Percentiles rank a stretch among this genome's conserved stretches.
These are phyloP conservation scores for Alouatta palliata DNA, from an alignment of 2,113 vertebrate species.

Conservation along the genomic window DNA sequence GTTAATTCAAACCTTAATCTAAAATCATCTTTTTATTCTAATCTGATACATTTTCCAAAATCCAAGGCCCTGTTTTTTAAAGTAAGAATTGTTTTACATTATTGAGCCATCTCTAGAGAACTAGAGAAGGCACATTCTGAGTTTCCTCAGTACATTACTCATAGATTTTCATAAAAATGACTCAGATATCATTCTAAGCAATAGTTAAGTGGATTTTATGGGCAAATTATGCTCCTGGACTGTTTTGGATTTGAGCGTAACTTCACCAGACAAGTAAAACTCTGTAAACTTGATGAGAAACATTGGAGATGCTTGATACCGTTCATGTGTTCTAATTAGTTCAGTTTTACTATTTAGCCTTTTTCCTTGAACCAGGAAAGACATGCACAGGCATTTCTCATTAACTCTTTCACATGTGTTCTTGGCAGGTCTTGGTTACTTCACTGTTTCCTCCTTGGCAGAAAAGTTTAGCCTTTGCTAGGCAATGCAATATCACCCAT, in stretches of 20 bases:
- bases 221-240: not conserved
- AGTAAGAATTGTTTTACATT: not conserved
- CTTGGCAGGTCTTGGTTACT: conserved; percentile 60
- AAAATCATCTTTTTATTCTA: conserved; percentile 5
- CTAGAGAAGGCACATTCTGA: not conserved
- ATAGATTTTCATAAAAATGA: conserved; percentile 38
- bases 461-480: conserved; percentile 31
- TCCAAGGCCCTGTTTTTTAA: not conserved
- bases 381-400: conserved; percentile 51
- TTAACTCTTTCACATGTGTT: conserved; percentile 63
- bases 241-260: conserved; percentile 9
- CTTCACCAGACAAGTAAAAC: conserved; percentile 48
- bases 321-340: conserved; percentile 52
- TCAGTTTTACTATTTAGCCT: conserved; percentile 49
- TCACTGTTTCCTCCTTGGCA: conserved; percentile 62
- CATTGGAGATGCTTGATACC: conserved; percentile 42
- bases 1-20: conserved; percentile 32
- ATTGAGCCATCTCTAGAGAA: not conserved
- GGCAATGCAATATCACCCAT: conserved; percentile 56
- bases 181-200: conserved; percentile 4
- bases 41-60: conserved; percentile 24
- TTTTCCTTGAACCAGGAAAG: conserved; percentile 54
- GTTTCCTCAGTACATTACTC: conserved; percentile 27
- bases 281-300: conserved; percentile 64
- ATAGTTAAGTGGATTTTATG: conserved; percentile 38